Base-by-base conservation (phyloP, 2,888 invertebrate species). In the Pristionchus entomophagus region DNA sequence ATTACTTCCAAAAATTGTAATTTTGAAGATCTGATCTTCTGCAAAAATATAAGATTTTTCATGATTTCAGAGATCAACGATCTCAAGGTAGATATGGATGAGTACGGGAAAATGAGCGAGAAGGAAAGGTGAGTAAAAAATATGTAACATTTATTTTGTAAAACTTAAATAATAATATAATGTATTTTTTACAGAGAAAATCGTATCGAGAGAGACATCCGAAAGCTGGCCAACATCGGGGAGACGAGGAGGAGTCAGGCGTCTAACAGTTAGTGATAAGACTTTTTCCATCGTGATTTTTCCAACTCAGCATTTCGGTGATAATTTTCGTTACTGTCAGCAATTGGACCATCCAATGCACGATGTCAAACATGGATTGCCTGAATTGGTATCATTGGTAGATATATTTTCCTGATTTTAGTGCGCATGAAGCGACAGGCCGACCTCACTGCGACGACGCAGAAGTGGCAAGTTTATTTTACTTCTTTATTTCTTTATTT, bases 191-290 rank as follows among this genome's bases (percentile, higher is more conserved):
- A n/a, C 73, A 73, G 73, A n/a, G 89, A 89, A 14, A 26, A 29
- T 22, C 56, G 90, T 59, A 78, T 91, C 2, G 91, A 91, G 49
- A 82, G 84, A 10, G 89, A 90, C 10, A 91, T 91, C 22, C 73
- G 90, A 45, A 84, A 88, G 45, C 56, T 91, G 78, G 90, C 91
- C 5, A 59, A 73, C 17, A n/a, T 87, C 41, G 84, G 86, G 5
- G 78, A 87, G 5, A 26, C 22, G 32, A 29, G 78, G 38, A 62
- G 41, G 29, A 45, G 41, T 51, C 69, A 62, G 35, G 8, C 45
- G 14, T 45, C 14, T n/a, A n/a, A n/a, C 45, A 45, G 45, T 14
- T 14, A 65, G 32, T 35, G n/a, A n/a, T n/a, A n/a, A n/a, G n/a
- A n/a, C n/a, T n/a, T n/a, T n/a, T n/a, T n/a, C n/a, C n/a, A n/a